A percentile compares a stretch with the other conserved stretches of the same genome.
Evolutionary conservation across 2,888 invertebrate genomes (phyloP).

Genomic region (Stomorhina lunata): DNA sequence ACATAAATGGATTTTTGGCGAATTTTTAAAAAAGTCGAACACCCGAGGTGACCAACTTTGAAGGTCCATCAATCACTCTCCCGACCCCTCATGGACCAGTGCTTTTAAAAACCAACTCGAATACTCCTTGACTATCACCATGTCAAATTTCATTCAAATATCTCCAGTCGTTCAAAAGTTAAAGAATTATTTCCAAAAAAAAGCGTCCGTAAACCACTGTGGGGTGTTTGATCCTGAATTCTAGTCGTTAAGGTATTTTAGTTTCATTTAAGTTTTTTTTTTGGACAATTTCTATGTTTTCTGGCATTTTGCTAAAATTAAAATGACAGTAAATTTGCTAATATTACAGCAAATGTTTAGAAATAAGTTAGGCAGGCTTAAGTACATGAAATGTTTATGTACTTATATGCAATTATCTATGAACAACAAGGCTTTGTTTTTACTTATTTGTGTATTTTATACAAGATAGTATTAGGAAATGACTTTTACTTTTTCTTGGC

Average conservation of each 20-base stretch:
- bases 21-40: too few relatives aligned
- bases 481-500: too few relatives aligned
- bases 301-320: constrained; percentile 5
- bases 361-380: background rate
- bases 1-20: too few relatives aligned
- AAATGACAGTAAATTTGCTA: constrained; percentile 8
- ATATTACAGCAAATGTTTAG: background rate
- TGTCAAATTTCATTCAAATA: too few relatives aligned
- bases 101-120: too few relatives aligned
- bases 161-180: too few relatives aligned
- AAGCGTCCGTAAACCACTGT: too few relatives aligned
- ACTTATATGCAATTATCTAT: constrained; percentile 15
- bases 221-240: background rate
- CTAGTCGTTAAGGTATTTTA: constrained; percentile 36
- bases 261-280: background rate
- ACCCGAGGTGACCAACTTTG: too few relatives aligned
- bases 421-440: constrained; percentile 15
- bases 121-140: too few relatives aligned
- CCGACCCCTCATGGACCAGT: too few relatives aligned
- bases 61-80: too few relatives aligned
- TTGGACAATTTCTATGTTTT: constrained; percentile 19
- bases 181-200: too few relatives aligned
- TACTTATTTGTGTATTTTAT: constrained; percentile 20
- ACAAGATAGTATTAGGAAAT: constrained; percentile 40
- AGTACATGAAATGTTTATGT: constrained; percentile 2